Evolutionary conservation across 2,888 invertebrate genomes (phyloP).

Genomic region (Aspidiotus rigidus): DNA sequence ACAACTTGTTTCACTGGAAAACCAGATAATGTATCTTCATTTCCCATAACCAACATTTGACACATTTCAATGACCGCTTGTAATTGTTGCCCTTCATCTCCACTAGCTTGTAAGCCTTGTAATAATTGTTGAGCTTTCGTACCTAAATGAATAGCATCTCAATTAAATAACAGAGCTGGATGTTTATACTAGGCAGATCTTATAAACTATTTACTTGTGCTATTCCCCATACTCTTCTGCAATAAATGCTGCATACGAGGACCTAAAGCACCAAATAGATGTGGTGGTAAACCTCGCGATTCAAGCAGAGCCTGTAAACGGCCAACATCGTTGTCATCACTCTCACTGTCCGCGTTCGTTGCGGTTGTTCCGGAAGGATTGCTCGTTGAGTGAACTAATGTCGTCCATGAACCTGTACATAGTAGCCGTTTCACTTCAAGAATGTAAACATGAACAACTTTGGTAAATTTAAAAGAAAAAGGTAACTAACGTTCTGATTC

Average conservation of each 20-base stretch:
- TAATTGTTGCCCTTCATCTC: slow-evolving; percentile 90
- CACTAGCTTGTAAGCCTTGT: slow-evolving; percentile 82
- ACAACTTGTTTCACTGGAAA: slow-evolving; percentile 97
- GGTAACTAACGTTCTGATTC: slow-evolving; percentile 19
- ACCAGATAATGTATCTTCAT: slow-evolving; percentile 95
- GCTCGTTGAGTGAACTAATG: slow-evolving; percentile 20
- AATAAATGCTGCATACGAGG: slow-evolving; percentile 93
- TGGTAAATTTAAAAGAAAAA: background rate
- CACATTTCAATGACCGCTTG: slow-evolving; percentile 98
- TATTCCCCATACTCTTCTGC: slow-evolving; percentile 70
- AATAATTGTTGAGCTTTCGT: slow-evolving; percentile 89
- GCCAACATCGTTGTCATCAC: slow-evolving; percentile 92
- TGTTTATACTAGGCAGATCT: background rate
- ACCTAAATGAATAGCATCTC: slow-evolving; percentile 45
- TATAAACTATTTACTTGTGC: slow-evolving; percentile 52
- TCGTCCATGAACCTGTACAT: slow-evolving; percentile 27
- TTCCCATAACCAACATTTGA: slow-evolving; percentile 96
- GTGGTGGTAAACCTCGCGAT: slow-evolving; percentile 91
- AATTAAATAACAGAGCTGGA: too few species aligned
- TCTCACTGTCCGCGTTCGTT: slow-evolving; percentile 48
- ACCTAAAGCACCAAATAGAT: slow-evolving; percentile 88
- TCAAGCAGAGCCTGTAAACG: slow-evolving; percentile 88
- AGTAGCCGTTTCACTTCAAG: background rate
- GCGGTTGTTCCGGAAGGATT: slow-evolving; percentile 13
- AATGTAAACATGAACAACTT: too few species aligned